Evolutionary conservation across 1,140 invertebrate species (phyloP).

Genomic region (Daktulosphaira vitifoliae): DNA sequence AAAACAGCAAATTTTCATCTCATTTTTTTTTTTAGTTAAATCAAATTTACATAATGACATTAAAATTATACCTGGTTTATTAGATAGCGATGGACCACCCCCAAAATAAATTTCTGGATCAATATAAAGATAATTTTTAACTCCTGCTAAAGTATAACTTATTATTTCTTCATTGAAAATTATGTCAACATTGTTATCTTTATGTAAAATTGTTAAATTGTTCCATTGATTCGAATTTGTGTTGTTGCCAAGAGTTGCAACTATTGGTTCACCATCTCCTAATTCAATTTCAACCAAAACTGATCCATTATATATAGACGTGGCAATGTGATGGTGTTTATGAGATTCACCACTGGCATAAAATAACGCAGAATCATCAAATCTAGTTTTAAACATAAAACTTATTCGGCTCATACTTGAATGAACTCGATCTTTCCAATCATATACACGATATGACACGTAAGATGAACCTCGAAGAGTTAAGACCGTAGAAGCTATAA

Average conservation of each 20-base stretch:
- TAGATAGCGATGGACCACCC: conserved; percentile 67
- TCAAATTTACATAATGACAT: too few relatives aligned
- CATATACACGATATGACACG: conserved; percentile 83
- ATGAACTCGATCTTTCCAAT: conserved; percentile 83
- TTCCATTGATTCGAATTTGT: conserved; percentile 74
- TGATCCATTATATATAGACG: conserved; percentile 66
- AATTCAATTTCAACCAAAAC: conserved; percentile 75
- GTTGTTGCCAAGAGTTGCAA: conserved; percentile 56
- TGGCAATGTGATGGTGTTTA: conserved; percentile 66
- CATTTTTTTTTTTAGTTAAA: too few relatives aligned
- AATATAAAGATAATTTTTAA: conserved; percentile 68
- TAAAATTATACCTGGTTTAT: conserved; percentile 46
- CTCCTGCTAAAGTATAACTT: conserved; percentile 60
- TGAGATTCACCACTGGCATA: conserved; percentile 79
- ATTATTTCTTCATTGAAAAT: conserved; percentile 63
- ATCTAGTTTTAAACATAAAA: conserved; percentile 76
- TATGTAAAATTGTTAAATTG: conserved; percentile 77
- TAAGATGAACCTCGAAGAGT: conserved; percentile 84
- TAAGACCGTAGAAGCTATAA: conserved; percentile 71
- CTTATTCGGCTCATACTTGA: conserved; percentile 77
- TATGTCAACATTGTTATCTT: conserved; percentile 59
- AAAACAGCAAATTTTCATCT: too few relatives aligned
- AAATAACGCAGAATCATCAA: conserved; percentile 77
- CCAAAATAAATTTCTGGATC: conserved; percentile 90
- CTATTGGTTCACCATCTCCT: conserved; percentile 60